These are phyloP conservation scores for Hydra vulgaris DNA, from an alignment of 30 jellyfish, hydroid and myxozoan species.

Conservation along the genomic window DNA sequence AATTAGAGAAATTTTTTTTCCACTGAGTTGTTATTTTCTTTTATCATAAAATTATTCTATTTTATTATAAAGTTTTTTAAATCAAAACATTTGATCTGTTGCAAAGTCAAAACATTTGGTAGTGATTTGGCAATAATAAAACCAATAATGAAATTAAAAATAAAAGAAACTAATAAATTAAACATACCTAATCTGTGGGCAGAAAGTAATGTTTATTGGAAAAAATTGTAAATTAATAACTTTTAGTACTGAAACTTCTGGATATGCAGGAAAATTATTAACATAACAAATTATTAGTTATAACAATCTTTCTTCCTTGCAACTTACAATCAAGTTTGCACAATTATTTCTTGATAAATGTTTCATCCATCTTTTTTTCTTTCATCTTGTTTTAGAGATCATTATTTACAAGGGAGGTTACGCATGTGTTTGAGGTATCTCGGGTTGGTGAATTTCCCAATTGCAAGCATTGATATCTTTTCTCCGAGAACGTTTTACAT, in stretches of 20 bases:
- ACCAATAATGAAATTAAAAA: not conserved
- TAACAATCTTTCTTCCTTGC: slow-evolving; percentile 32
- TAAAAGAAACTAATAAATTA: not conserved
- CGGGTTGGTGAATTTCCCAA: not conserved
- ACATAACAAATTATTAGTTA: too few species aligned
- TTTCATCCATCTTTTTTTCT: not conserved
- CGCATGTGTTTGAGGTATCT: slow-evolving; percentile 5
- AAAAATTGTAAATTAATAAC: slow-evolving; percentile 23
- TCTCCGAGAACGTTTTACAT: not conserved
- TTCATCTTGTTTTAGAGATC: not conserved
- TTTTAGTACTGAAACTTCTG: slow-evolving; percentile 33
- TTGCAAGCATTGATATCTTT: not conserved
- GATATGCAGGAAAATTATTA: slow-evolving; percentile 48
- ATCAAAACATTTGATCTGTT: too few species aligned
- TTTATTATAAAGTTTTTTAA: too few species aligned
- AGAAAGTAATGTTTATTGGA: slow-evolving; percentile 46
- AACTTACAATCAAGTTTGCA: not conserved
- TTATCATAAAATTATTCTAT: too few species aligned
- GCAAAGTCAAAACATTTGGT: slow-evolving; percentile 4
- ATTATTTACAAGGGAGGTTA: not conserved
- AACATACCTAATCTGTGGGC: slow-evolving; percentile 19
- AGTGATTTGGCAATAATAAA: not conserved
- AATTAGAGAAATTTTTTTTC: too few species aligned
- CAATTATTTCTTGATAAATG: not conserved
- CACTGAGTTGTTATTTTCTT: too few species aligned